A percentile compares a stretch with the other conserved stretches of the same genome.
phyloP scores from a whole-genome alignment of 2,888 invertebrate species.

The Drosophila mettleri region DNA sequence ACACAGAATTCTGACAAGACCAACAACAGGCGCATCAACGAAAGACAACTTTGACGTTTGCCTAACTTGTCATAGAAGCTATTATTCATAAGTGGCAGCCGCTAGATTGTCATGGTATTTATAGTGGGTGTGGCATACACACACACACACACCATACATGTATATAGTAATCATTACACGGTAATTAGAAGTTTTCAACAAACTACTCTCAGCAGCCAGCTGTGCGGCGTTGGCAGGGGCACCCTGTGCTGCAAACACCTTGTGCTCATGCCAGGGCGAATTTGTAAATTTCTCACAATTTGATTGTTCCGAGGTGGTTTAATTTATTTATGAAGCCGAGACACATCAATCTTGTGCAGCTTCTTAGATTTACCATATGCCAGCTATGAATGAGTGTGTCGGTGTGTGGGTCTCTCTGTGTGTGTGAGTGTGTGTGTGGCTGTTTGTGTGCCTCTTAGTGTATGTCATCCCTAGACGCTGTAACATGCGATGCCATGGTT shows the following conservation, averaged over 20 bases:
- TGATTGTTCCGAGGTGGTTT: conserved; percentile 46
- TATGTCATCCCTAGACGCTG: conserved; percentile 49
- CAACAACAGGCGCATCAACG: conserved; percentile 8
- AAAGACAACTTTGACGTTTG: conserved; percentile 49
- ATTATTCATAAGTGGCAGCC: conserved; percentile 68
- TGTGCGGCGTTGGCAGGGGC: background rate
- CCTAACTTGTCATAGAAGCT: conserved; percentile 59
- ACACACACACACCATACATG: conserved; percentile 29
- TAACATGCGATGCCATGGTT: conserved; percentile 77
- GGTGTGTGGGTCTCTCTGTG: conserved; percentile 9
- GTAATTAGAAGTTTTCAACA: conserved; percentile 74
- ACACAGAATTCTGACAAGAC: conserved; percentile 9
- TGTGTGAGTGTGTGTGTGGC: conserved; percentile 14
- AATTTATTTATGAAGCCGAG: conserved; percentile 75
- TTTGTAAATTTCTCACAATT: conserved; percentile 29
- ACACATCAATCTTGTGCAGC: conserved; percentile 74
- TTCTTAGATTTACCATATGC: conserved; percentile 58
- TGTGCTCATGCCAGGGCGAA: conserved; percentile 18
- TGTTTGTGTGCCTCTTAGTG: background rate
- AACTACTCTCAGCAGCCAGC: conserved; percentile 40
- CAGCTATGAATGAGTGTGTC: conserved; percentile 17
- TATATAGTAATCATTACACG: conserved; percentile 73
- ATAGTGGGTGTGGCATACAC: conserved; percentile 5
- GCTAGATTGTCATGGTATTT: background rate
- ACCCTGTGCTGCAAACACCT: conserved; percentile 6